Conservation (phyloP, 2,888 invertebrate species). For the Nemurella pictetii region DNA sequence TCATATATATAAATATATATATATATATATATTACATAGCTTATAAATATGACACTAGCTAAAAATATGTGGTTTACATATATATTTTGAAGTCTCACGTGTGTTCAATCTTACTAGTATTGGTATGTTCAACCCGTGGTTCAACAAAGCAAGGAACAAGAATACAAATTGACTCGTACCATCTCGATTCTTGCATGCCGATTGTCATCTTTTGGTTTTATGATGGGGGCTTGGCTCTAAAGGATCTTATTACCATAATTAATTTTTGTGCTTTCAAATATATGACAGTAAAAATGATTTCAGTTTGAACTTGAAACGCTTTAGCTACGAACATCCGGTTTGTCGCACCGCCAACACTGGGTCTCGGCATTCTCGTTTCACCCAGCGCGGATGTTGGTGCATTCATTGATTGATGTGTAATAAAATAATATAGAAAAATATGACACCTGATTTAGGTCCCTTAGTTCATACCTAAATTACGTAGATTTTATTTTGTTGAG, state of each 20-base stretch:
- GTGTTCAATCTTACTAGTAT: no score
- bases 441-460: not conserved
- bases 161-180: not conserved
- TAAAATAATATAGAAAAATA: not conserved
- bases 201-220: not conserved
- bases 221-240: not conserved
- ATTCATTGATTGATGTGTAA: not conserved
- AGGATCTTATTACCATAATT: not conserved
- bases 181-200: not conserved
- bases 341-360: no score
- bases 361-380: no score
- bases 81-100: slow-evolving; percentile 26
- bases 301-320: not conserved
- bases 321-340: no score
- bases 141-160: not conserved
- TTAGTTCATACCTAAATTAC: not conserved
- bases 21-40: slow-evolving; percentile 33
- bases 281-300: not conserved
- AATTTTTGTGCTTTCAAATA: not conserved
- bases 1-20: slow-evolving; percentile 6
- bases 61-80: slow-evolving; percentile 36
- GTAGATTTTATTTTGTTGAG: not conserved
- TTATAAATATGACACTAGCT: slow-evolving; percentile 34
- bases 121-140: no score
- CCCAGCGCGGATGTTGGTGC: no score